phyloP scores from a whole-genome alignment of 1,140 invertebrate genomes.

The Eufriesea mexicana region DNA sequence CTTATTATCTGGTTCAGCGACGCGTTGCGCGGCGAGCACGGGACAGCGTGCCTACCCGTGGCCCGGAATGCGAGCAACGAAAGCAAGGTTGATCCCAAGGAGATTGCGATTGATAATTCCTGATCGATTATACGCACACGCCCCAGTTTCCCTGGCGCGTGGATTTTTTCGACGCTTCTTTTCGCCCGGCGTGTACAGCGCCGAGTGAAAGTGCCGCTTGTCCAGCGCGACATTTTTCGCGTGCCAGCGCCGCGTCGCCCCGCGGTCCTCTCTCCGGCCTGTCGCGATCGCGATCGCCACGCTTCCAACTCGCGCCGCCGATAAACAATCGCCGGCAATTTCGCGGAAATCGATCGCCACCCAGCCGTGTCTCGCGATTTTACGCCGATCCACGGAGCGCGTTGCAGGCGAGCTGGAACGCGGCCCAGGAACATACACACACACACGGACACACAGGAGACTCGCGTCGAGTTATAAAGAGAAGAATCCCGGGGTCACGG shows the following conservation, averaged over 20 bases:
- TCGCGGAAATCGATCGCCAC: background rate
- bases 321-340: slow-evolving; percentile 36
- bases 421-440: no score
- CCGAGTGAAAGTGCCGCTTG: slow-evolving; percentile 54
- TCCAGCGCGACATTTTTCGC: slow-evolving; percentile 52
- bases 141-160: slow-evolving; percentile 65
- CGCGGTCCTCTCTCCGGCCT: background rate
- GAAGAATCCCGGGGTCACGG: background rate
- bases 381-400: no score
- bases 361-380: background rate
- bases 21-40: background rate
- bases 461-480: background rate
- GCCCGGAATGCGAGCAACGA: slow-evolving; percentile 75
- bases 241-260: background rate
- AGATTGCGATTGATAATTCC: slow-evolving; percentile 74
- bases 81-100: slow-evolving; percentile 79
- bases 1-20: slow-evolving; percentile 21
- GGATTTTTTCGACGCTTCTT: slow-evolving; percentile 67
- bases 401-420: no score
- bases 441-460: no score
- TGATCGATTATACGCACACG: slow-evolving; percentile 72
- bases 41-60: background rate
- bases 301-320: background rate
- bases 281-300: background rate
- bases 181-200: background rate